These are phyloP conservation scores for Stenoptilia bipunctidactyla DNA, from an alignment of 2,888 invertebrate species.

Conservation along the genomic window DNA sequence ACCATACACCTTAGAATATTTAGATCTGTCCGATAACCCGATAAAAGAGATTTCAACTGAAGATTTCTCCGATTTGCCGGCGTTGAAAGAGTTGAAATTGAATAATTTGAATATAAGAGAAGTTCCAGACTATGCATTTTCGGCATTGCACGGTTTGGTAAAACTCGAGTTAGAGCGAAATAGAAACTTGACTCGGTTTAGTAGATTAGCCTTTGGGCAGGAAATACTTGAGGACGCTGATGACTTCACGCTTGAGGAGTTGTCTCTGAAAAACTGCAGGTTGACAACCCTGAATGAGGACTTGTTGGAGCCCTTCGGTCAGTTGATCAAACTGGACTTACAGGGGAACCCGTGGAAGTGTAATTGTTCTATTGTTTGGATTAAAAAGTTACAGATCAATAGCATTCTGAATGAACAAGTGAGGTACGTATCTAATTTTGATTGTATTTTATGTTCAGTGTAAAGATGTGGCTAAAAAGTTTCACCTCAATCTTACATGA, in stretches of 20 bases:
- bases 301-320: slow-evolving; percentile 54
- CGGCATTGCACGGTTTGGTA: slow-evolving; percentile 60
- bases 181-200: slow-evolving; percentile 58
- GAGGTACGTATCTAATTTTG: too few species aligned
- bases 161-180: slow-evolving; percentile 69
- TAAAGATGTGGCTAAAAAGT: too few species aligned
- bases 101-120: slow-evolving; percentile 68
- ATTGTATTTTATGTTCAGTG: too few species aligned
- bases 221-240: slow-evolving; percentile 44
- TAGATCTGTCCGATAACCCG: slow-evolving; percentile 75
- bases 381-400: slow-evolving; percentile 48
- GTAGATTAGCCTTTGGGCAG: slow-evolving; percentile 44
- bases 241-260: slow-evolving; percentile 48
- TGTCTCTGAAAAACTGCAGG: slow-evolving; percentile 58
- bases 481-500: too few species aligned
- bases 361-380: slow-evolving; percentile 72
- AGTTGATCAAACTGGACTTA: slow-evolving; percentile 54
- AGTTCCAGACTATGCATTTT: slow-evolving; percentile 68
- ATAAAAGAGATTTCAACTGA: slow-evolving; percentile 56
- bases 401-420: slow-evolving; percentile 47
- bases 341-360: slow-evolving; percentile 76
- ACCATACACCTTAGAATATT: slow-evolving; percentile 66
- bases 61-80: slow-evolving; percentile 61
- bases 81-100: slow-evolving; percentile 62
- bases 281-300: slow-evolving; percentile 42